Evolutionary conservation across 2,888 invertebrate species (phyloP), one percentile per base, ranked within the genome.

Genomic region (Lasioglossum marginatum): DNA sequence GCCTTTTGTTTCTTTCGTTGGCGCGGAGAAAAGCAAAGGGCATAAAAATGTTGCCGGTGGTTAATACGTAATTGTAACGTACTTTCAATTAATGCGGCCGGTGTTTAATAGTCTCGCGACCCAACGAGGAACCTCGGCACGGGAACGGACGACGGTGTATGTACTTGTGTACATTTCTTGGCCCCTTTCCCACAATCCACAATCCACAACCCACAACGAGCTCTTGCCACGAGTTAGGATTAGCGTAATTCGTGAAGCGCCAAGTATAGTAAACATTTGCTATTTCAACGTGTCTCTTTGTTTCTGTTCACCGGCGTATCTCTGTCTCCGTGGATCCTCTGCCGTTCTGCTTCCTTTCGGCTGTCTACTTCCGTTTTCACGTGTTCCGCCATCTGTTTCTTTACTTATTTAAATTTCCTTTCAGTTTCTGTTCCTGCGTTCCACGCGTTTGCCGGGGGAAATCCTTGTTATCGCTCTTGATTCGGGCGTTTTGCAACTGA

Each of bases 241-340:
- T 92, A 91, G 90, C 88, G 88, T 90, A 91, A 91, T 92, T 91
- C 90, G 87, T 85, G 85, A 82, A 88, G 83, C 90, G 27, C 76
- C 77, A 77, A 87, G 83, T 86, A 90, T 82, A 82, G 92, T 88
- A 92, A 92, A 92, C 91, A 91, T 91, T 89, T 90, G 89, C 90
- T 85, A 88, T 87, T 92, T 88, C 82, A 79, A 66, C 81, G 73
- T 40, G 74, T 52, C 82, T 37, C 76, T 83, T 78, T 70, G 70
- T 81, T 66, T 74, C 79, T 40, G 66, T 68, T 77, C 75, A 43
- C 70, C 68, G n/a, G 37, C 70, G 31, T 76, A 31, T 70, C 48
- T 31, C 73, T 57, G 66, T 60, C 45, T 23, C 74, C 27, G 45
- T 43, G 40, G 23, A 63, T 78, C 31, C 31, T 23, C 31, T 23